Evolutionary conservation across 2,113 vertebrate species (phyloP), one percentile per base, ranked within the genome.

Genomic region (Chamaetylas fuelleborni): DNA sequence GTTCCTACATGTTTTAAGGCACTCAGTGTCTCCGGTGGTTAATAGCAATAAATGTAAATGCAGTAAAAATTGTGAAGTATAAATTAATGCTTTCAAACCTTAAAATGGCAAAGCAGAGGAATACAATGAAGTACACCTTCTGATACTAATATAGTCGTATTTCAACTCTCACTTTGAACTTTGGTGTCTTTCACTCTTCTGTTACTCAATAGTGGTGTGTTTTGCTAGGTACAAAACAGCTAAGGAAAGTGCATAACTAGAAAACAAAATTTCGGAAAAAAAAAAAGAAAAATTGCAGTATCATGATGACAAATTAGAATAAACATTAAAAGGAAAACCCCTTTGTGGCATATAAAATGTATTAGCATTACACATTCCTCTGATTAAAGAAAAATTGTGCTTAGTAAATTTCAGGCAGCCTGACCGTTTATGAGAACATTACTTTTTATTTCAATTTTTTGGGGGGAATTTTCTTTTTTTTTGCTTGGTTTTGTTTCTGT

Each of bases 11-110:
- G 19, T 60, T 95, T 84, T 33, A 79, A 84, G 36, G 61, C 38
- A 73, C 7, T 70, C 9, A 18, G n/a, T 50, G 40, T 77, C 33
- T 81, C 23, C 74, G 53, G 43, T 78, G 40, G 34, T 96, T 96
- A 93, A 94, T 61, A 81, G 33, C 67, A 88, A 78, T 88, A 93
- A 92, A 92, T 61, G 19, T 38, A 58, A 57, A 70, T 64, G 70
- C 23, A 88, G 67, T 80, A 51, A 84, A 91, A 94, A 89, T 34
- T 51, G 16, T 2, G 25, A 93, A 81, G 17, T 57, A 64, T 73
- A 77, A 92, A 71, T 79, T 33, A 85, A 22, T 17, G 13, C 6
- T 57, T 89, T 69, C 9, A 81, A 61, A 51, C 36, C 3, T 51
- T 51, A 81, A 56, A 76, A 83, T 6, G 5, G 19, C 16, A 56